Evolutionary conservation across 2,888 invertebrate genomes (phyloP).

Genomic region (Kuschelorhynchus macadamiae): DNA sequence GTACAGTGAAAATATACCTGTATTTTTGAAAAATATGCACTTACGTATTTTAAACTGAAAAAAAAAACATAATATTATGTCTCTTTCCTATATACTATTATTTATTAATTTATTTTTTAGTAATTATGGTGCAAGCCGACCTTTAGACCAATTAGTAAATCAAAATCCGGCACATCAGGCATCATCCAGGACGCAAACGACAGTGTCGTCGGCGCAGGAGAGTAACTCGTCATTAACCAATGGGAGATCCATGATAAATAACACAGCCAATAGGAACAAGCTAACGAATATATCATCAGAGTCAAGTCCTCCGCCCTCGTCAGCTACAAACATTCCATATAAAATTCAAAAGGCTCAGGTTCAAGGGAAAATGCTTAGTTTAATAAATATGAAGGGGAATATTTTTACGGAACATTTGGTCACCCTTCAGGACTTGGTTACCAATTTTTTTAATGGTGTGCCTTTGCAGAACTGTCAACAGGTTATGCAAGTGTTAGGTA

Average conservation of each 20-base stretch:
- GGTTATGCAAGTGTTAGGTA: constrained; percentile 84
- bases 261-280: constrained; percentile 45
- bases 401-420: constrained; percentile 85
- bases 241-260: constrained; percentile 58
- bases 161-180: constrained; percentile 68
- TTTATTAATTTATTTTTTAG: constrained; percentile 45
- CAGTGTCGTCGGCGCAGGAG: constrained; percentile 55
- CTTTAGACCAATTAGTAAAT: constrained; percentile 61
- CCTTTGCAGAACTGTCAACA: constrained; percentile 83
- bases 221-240: constrained; percentile 60
- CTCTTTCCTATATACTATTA: too few species aligned
- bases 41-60: too few species aligned
- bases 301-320: constrained; percentile 28
- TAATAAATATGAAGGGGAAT: constrained; percentile 90
- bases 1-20: too few species aligned
- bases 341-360: constrained; percentile 84
- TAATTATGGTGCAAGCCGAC: constrained; percentile 33
- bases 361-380: constrained; percentile 85
- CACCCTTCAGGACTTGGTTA: constrained; percentile 85
- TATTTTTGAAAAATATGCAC: too few species aligned
- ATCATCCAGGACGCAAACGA: constrained; percentile 60
- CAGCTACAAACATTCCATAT: constrained; percentile 79
- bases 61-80: too few species aligned
- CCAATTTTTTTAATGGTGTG: constrained; percentile 85
- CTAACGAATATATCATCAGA: constrained; percentile 29